Evolutionary conservation across 2,113 vertebrate species (phyloP).

Genomic region (Oncorhynchus masou): DNA sequence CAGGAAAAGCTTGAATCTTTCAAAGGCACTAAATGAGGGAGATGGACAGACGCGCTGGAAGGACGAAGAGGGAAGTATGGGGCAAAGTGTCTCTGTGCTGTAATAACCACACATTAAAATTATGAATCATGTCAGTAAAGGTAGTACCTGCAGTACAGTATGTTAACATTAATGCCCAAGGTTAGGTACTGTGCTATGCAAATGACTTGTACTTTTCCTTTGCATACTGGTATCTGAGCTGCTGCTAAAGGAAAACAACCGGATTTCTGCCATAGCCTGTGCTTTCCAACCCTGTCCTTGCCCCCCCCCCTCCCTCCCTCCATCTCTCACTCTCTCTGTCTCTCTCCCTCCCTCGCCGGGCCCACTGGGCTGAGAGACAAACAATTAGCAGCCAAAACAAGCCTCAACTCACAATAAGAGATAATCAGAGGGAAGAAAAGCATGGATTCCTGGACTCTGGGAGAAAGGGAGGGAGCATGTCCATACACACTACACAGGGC

Average conservation of each 20-base stretch:
- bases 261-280: conserved; percentile 21
- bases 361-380: conserved; percentile 35
- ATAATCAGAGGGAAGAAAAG: conserved; percentile 65
- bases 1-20: conserved; percentile 74
- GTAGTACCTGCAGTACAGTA: conserved; percentile 20
- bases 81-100: conserved; percentile 47
- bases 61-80: conserved; percentile 50
- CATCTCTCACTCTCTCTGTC: too few species aligned
- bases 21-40: conserved; percentile 65
- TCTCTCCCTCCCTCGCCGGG: conserved; percentile 37
- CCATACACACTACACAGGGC: conserved; percentile 19
- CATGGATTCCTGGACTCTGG: conserved; percentile 57
- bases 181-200: conserved; percentile 18
- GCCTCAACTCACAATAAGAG: conserved; percentile 54
- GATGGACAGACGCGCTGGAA: conserved; percentile 57
- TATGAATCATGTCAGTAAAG: conserved; percentile 39
- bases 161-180: conserved; percentile 9
- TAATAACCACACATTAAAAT: conserved; percentile 65
- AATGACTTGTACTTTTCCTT: conserved; percentile 18
- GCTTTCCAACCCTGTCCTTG: background rate
- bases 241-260: conserved; percentile 24
- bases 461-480: conserved; percentile 36
- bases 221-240: conserved; percentile 6
- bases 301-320: conserved; percentile 25
- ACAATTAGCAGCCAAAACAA: conserved; percentile 68